Evolutionary conservation across 1,140 invertebrate species (phyloP).

Genomic region (Hirudo medicinalis): DNA sequence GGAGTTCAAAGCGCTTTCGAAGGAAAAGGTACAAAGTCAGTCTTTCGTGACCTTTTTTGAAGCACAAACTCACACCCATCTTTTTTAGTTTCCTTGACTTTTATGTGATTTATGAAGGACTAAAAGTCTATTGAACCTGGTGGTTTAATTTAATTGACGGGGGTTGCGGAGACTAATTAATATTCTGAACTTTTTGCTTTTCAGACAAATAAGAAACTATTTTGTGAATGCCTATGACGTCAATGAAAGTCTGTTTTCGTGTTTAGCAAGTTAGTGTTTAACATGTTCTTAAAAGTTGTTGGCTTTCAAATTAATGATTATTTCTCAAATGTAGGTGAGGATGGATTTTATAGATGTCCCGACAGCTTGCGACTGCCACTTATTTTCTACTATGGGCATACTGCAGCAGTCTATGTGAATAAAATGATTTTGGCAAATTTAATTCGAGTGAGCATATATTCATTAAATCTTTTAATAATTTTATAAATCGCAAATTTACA

Average conservation of each 20-base stretch:
- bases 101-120: no score
- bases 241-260: constrained; percentile 35
- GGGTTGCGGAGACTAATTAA: no score
- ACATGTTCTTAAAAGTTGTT: neutral
- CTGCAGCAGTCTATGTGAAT: constrained; percentile 39
- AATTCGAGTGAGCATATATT: constrained; percentile 28
- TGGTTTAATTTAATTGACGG: no score
- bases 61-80: no score
- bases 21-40: no score
- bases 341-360: constrained; percentile 34
- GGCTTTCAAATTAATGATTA: no score
- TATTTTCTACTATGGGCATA: constrained; percentile 41
- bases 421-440: constrained; percentile 36
- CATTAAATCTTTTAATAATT: neutral
- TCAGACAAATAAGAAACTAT: constrained; percentile 33
- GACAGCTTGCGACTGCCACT: constrained; percentile 38
- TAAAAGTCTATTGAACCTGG: no score
- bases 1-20: no score
- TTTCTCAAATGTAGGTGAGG: constrained; percentile 27
- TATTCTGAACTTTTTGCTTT: constrained; percentile 11
- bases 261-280: constrained; percentile 31
- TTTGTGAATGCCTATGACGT: constrained; percentile 37
- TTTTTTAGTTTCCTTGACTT: no score
- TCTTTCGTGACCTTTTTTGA: no score
- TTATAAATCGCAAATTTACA: neutral